Evolutionary conservation across 2,888 invertebrate genomes (phyloP).

Genomic region (Drosophila rubida): DNA sequence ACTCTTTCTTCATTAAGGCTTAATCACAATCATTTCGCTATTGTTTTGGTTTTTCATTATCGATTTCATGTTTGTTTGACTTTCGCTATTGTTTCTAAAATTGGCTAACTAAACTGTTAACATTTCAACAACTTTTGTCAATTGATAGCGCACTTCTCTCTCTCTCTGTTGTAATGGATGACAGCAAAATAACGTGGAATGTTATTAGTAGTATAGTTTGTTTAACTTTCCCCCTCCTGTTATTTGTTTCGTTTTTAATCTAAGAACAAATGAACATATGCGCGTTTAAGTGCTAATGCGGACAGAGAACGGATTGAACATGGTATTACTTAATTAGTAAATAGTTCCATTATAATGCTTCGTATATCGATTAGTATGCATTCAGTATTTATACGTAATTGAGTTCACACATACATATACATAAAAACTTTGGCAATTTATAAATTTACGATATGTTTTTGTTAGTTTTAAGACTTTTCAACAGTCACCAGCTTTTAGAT

Average conservation of each 20-base stretch:
- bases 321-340: constrained; percentile 41
- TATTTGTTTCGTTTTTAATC: constrained; percentile 13
- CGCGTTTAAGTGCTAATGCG: constrained; percentile 28
- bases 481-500: constrained; percentile 75
- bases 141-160: constrained; percentile 16
- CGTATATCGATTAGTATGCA: constrained; percentile 19
- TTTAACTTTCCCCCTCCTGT: not conserved
- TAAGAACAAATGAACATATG: constrained; percentile 27
- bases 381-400: constrained; percentile 37
- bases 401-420: constrained; percentile 54
- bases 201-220: constrained; percentile 57
- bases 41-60: constrained; percentile 47
- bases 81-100: constrained; percentile 60
- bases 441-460: constrained; percentile 84
- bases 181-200: constrained; percentile 70
- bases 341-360: constrained; percentile 33
- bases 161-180: constrained; percentile 18
- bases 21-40: constrained; percentile 77
- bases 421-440: constrained; percentile 84
- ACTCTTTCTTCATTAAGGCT: constrained; percentile 65
- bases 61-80: constrained; percentile 30
- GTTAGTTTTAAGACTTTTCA: constrained; percentile 83
- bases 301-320: constrained; percentile 55
- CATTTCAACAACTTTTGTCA: constrained; percentile 39
- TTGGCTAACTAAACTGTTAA: constrained; percentile 71